Evolutionary conservation across 2,113 vertebrate genomes (phyloP).

Genomic region (Scolopax mira): DNA sequence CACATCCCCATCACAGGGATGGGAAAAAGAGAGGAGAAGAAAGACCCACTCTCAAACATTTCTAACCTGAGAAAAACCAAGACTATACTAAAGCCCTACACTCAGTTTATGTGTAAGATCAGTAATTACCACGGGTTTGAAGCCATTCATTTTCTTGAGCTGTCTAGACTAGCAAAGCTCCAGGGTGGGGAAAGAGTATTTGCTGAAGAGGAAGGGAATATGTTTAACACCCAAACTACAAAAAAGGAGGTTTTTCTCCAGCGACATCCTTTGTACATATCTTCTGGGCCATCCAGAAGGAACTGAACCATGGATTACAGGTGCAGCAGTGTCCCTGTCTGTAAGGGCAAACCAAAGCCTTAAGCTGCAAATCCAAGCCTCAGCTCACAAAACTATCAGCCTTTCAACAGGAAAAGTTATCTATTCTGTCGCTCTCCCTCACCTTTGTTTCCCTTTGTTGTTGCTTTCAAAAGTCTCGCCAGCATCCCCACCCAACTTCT

Average conservation of each 20-base stretch:
- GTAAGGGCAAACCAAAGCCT: neutral
- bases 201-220: neutral
- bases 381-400: neutral
- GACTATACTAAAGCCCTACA: neutral
- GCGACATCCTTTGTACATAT: neutral
- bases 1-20: neutral
- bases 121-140: neutral
- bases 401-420: neutral
- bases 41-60: neutral
- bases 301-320: neutral
- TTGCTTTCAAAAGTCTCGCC: neutral
- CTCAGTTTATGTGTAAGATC: neutral
- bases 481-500: neutral
- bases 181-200: neutral
- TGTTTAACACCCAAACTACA: neutral
- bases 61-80: neutral
- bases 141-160: neutral
- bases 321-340: neutral
- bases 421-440: neutral
- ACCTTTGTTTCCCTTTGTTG: neutral
- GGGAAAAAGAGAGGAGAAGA: neutral
- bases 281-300: neutral
- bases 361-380: neutral
- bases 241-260: neutral
- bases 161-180: constrained; percentile 18